phyloP scores from a whole-genome alignment of 2,888 invertebrate species.

The Chamaedrilus cognettii region DNA sequence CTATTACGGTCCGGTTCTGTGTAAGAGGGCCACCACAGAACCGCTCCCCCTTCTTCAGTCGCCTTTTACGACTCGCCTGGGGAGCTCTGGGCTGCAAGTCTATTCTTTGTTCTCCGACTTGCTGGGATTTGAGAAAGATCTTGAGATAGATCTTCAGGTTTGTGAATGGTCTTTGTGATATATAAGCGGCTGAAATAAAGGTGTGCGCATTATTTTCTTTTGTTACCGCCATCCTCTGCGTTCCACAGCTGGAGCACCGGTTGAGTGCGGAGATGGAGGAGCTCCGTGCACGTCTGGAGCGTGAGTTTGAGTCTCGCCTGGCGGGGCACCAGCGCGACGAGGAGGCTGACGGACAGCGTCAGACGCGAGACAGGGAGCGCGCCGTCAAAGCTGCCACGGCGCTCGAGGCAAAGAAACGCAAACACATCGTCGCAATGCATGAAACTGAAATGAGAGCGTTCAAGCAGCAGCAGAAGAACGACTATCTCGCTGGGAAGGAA shows the following conservation, averaged over 20 bases:
- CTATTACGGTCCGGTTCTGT: no score
- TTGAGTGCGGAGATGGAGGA: constrained; percentile 97
- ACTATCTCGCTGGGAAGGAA: constrained; percentile 93
- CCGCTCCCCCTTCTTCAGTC: no score
- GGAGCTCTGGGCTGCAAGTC: no score
- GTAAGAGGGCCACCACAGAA: no score
- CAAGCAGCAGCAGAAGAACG: constrained; percentile 90
- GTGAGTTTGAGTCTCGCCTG: constrained; percentile 92
- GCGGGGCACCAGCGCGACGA: constrained; percentile 91
- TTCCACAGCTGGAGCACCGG: constrained; percentile 81
- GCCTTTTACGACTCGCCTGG: no score
- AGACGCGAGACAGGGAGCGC: constrained; percentile 63
- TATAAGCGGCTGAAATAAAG: no score
- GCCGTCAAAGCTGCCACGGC: constrained; percentile 17
- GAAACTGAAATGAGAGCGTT: constrained; percentile 91
- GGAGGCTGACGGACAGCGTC: constrained; percentile 75
- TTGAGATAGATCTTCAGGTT: no score
- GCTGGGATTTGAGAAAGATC: no score
- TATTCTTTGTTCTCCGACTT: no score
- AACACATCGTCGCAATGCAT: constrained; percentile 86
- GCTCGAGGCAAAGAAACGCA: constrained; percentile 84
- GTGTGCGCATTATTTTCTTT: no score
- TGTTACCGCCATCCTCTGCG: no score
- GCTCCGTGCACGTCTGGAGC: constrained; percentile 91
- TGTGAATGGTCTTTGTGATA: no score